phyloP scores from a whole-genome alignment of 2,888 invertebrate species.

The Fragum whitleyi region DNA sequence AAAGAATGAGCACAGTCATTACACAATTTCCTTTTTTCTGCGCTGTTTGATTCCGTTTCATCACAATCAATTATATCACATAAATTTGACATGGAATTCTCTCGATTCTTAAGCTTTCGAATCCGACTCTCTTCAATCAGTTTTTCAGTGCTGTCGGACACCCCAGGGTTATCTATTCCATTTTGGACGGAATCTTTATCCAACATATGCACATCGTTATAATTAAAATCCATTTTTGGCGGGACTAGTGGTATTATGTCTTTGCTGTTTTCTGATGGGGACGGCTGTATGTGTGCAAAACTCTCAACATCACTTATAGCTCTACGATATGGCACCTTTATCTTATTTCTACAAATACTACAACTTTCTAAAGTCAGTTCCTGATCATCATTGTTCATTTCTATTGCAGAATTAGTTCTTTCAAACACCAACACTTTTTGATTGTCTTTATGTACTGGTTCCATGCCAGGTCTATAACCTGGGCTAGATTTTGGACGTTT shows the following conservation, averaged over 20 bases:
- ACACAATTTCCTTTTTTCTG: slow-evolving; percentile 32
- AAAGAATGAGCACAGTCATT: slow-evolving; percentile 7
- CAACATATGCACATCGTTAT: slow-evolving; percentile 47
- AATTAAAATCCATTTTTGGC: slow-evolving; percentile 54
- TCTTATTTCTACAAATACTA: not conserved
- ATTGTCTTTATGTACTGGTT: slow-evolving; percentile 7
- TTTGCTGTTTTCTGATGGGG: slow-evolving; percentile 56
- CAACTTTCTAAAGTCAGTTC: not conserved
- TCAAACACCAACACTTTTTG: slow-evolving; percentile 17
- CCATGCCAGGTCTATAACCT: slow-evolving; percentile 4
- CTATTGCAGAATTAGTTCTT: slow-evolving; percentile 19
- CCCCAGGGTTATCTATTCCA: slow-evolving; percentile 68
- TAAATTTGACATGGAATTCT: not conserved
- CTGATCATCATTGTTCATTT: not conserved
- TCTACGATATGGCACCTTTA: not conserved
- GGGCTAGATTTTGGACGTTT: slow-evolving; percentile 53
- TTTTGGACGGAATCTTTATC: slow-evolving; percentile 47
- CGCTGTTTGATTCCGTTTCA: not conserved
- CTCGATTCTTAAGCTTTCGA: not conserved
- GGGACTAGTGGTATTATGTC: slow-evolving; percentile 66
- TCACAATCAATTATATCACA: not conserved
- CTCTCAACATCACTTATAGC: slow-evolving; percentile 35
- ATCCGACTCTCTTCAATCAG: slow-evolving; percentile 50
- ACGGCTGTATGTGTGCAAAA: slow-evolving; percentile 52
- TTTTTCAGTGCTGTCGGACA: slow-evolving; percentile 63